A percentile compares a stretch with the other conserved stretches of the same genome.
Evolutionary conservation across 2,888 invertebrate genomes (phyloP).

Genomic region (Achlya flavicornis): DNA sequence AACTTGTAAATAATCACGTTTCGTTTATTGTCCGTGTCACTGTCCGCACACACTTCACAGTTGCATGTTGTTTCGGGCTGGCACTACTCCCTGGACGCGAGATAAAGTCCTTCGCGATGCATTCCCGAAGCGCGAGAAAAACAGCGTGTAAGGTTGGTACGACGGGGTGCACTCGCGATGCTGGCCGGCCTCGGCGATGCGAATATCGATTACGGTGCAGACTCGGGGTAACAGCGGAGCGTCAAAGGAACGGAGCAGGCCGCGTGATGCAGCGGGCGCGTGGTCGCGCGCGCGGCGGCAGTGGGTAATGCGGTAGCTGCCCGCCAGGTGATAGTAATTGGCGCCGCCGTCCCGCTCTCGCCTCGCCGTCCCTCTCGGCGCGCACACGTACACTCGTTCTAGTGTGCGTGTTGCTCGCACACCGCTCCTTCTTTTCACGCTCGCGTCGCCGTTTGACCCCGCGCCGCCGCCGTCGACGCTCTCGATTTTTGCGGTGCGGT

Average conservation of each 20-base stretch:
- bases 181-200: constrained; percentile 58
- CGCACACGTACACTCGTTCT: constrained; percentile 71
- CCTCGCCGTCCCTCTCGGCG: constrained; percentile 80
- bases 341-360: constrained; percentile 82
- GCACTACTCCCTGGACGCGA: constrained; percentile 47
- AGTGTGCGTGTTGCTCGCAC: constrained; percentile 73
- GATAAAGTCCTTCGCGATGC: constrained; percentile 42
- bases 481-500: constrained; percentile 86
- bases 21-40: constrained; percentile 63
- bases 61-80: constrained; percentile 64
- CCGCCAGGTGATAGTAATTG: constrained; percentile 86
- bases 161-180: constrained; percentile 61
- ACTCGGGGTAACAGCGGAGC: constrained; percentile 54
- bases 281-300: constrained; percentile 85
- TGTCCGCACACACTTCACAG: constrained; percentile 80
- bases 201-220: constrained; percentile 68
- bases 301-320: constrained; percentile 86
- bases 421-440: constrained; percentile 83
- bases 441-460: constrained; percentile 83
- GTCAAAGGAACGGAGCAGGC: constrained; percentile 67
- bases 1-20: constrained; percentile 64
- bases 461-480: constrained; percentile 82
- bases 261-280: constrained; percentile 83
- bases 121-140: constrained; percentile 42
- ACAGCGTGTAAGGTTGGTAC: constrained; percentile 33